These are phyloP conservation scores for Harlomillsia oculata DNA, from an alignment of 1,140 invertebrate genomes.

Conservation along the genomic window DNA sequence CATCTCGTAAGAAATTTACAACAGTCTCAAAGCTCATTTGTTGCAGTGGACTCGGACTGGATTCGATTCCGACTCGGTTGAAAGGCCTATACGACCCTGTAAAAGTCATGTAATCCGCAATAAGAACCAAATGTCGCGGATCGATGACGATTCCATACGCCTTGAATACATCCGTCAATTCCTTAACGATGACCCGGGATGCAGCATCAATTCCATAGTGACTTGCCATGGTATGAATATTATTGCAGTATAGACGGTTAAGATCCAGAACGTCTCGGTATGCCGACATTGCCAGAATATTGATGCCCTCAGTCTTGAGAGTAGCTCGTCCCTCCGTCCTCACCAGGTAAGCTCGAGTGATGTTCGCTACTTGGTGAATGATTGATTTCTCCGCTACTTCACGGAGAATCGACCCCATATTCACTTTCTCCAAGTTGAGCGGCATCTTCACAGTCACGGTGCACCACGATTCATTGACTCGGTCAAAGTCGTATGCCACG, in stretches of 20 bases:
- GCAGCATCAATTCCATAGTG: slow-evolving; percentile 96
- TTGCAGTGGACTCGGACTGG: slow-evolving; percentile 80
- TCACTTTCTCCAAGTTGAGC: slow-evolving; percentile 44
- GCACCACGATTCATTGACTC: slow-evolving; percentile 60
- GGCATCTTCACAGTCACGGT: slow-evolving; percentile 57
- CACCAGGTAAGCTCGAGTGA: slow-evolving; percentile 63
- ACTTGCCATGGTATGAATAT: slow-evolving; percentile 79
- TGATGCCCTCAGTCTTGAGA: slow-evolving; percentile 89
- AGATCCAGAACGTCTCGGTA: slow-evolving; percentile 72
- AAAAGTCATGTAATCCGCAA: slow-evolving; percentile 97
- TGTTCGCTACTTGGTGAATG: slow-evolving; percentile 67
- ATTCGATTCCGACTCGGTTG: slow-evolving; percentile 79
- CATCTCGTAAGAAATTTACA: slow-evolving; percentile 71
- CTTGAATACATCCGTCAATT: slow-evolving; percentile 85
- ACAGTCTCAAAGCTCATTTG: slow-evolving; percentile 98
- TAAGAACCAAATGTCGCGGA: slow-evolving; percentile 78
- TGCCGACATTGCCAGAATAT: slow-evolving; percentile 70
- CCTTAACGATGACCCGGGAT: slow-evolving; percentile 71
- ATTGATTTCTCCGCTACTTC: slow-evolving; percentile 62
- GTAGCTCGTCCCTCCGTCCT: slow-evolving; percentile 45
- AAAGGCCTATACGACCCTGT: slow-evolving; percentile 81
- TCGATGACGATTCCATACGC: slow-evolving; percentile 95
- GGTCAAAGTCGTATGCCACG: slow-evolving; percentile 66
- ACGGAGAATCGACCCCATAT: slow-evolving; percentile 67
- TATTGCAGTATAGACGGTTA: slow-evolving; percentile 81